phyloP scores from a whole-genome alignment of 2,888 invertebrate species.

The Drosophila dives region DNA sequence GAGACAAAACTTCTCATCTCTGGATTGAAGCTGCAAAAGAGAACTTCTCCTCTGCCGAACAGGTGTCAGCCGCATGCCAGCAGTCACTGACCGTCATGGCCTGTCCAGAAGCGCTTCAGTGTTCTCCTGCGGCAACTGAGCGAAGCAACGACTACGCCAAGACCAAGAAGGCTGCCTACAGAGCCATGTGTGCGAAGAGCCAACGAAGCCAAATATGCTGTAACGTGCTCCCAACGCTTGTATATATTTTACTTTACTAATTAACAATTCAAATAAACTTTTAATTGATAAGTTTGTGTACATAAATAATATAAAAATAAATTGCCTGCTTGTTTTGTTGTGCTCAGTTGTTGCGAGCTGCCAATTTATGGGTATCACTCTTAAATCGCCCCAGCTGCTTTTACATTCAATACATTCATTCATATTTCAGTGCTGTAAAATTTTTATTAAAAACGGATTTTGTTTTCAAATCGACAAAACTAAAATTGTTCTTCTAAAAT shows the following conservation, averaged over 20 bases:
- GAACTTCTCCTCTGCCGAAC: conserved; percentile 87
- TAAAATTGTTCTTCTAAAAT: background rate
- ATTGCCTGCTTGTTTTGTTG: conserved; percentile 31
- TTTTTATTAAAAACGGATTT: background rate
- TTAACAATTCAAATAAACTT: conserved; percentile 60
- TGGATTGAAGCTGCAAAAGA: conserved; percentile 85
- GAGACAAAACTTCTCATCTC: conserved; percentile 85
- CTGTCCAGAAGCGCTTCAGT: conserved; percentile 87
- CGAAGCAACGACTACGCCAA: conserved; percentile 87
- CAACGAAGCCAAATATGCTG: conserved; percentile 88
- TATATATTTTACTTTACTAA: conserved; percentile 63
- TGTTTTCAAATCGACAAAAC: background rate
- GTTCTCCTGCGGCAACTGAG: conserved; percentile 88
- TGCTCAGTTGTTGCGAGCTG: conserved; percentile 59
- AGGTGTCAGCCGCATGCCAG: conserved; percentile 87
- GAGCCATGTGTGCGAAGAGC: conserved; percentile 89
- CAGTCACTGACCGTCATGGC: conserved; percentile 88
- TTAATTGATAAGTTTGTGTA: conserved; percentile 12
- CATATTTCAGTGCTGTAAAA: background rate
- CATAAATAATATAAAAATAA: conserved; percentile 24
- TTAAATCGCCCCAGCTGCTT: background rate
- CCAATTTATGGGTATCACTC: too few relatives aligned
- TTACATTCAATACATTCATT: background rate
- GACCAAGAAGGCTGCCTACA: conserved; percentile 89
- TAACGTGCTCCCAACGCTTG: too few relatives aligned